Conservation (phyloP, 1,140 invertebrate species). For the Druon quercuslanigerum region DNA sequence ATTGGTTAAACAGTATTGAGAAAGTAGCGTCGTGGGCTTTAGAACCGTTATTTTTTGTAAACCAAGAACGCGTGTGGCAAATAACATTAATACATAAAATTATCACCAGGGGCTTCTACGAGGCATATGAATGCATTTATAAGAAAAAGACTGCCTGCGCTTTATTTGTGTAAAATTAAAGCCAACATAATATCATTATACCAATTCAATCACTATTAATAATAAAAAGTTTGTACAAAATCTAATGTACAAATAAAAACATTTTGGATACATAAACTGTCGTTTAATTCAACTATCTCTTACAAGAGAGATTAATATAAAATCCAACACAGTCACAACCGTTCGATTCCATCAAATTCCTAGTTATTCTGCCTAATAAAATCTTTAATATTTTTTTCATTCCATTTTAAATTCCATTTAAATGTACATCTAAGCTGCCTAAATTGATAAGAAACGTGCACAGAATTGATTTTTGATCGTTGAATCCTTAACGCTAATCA, state of each 20-base stretch:
- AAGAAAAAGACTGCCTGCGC: constrained; percentile 53
- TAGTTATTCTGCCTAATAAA: neutral
- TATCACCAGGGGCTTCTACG: constrained; percentile 69
- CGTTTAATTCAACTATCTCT: constrained; percentile 68
- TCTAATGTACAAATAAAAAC: constrained; percentile 75
- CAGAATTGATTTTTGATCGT: constrained; percentile 60
- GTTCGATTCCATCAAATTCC: neutral
- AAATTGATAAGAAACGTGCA: constrained; percentile 55
- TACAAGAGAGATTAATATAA: constrained; percentile 55
- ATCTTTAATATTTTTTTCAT: constrained; percentile 42
- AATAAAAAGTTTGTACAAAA: constrained; percentile 75
- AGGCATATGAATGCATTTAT: constrained; percentile 61
- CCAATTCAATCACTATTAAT: constrained; percentile 62
- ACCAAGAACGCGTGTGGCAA: constrained; percentile 67
- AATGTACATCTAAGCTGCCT: constrained; percentile 39
- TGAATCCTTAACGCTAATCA: constrained; percentile 31
- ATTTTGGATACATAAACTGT: constrained; percentile 68
- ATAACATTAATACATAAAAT: constrained; percentile 36
- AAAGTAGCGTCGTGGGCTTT: constrained; percentile 60
- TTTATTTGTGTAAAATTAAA: too few species aligned
- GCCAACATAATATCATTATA: too few species aligned
- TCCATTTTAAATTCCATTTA: too few species aligned
- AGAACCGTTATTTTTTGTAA: constrained; percentile 63
- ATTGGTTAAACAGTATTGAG: constrained; percentile 63
- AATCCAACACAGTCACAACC: constrained; percentile 19